These are phyloP conservation scores for Idaea biselata DNA, from an alignment of 2,888 invertebrate genomes.

Conservation along the genomic window DNA sequence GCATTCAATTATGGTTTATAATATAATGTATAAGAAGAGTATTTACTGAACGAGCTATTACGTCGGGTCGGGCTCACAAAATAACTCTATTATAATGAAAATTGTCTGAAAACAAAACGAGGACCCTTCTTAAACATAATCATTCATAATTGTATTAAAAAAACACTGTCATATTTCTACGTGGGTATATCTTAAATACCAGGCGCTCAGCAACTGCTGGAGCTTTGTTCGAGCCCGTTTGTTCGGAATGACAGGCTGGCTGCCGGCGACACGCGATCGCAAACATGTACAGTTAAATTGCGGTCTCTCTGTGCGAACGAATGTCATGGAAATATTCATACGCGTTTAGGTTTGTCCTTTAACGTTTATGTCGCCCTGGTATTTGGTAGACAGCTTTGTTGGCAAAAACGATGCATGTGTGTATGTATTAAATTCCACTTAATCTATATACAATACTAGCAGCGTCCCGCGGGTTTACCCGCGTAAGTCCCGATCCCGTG, in stretches of 20 bases:
- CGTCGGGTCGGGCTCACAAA: not conserved
- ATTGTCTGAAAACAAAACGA: not conserved
- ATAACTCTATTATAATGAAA: not conserved
- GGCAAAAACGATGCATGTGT: not conserved
- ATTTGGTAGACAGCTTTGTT: not conserved
- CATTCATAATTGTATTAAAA: not conserved
- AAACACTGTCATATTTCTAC: not conserved
- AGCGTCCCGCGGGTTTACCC: no score
- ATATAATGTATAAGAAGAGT: not conserved
- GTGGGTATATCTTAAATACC: conserved; percentile 14
- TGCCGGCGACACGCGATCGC: conserved; percentile 20
- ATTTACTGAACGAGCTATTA: not conserved
- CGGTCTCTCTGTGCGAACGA: conserved; percentile 2
- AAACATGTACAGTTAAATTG: conserved; percentile 9
- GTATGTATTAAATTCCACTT: no score
- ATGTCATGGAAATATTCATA: conserved; percentile 2
- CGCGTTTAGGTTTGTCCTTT: conserved; percentile 1
- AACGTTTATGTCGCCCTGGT: not conserved
- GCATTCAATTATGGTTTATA: no score
- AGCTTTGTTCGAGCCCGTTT: conserved; percentile 27
- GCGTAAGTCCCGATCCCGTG: no score
- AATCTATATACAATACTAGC: no score
- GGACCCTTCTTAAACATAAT: not conserved
- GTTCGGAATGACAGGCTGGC: conserved; percentile 21
- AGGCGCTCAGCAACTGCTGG: conserved; percentile 10